Conservation (phyloP, 2,797 vertebrate species). For the Parauchenoglanis ngamensis region DNA sequence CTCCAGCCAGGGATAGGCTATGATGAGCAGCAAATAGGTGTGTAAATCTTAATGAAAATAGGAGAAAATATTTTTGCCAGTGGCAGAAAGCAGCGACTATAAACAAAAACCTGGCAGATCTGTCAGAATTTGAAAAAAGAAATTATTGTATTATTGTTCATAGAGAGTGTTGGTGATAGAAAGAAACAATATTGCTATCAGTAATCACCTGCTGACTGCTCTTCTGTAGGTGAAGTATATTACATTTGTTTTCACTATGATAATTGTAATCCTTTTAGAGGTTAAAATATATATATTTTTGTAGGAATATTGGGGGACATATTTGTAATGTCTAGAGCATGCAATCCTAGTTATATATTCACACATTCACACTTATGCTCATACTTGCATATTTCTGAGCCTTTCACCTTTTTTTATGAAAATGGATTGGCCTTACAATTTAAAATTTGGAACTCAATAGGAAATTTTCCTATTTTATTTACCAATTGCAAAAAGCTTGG, state of each 20-base stretch:
- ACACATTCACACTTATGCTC: background rate
- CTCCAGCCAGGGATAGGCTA: background rate
- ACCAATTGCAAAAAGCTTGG: background rate
- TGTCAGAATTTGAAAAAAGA: background rate
- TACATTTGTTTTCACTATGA: background rate
- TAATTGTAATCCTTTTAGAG: background rate
- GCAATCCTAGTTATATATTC: background rate
- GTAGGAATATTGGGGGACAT: background rate
- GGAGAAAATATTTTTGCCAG: background rate
- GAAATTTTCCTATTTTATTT: background rate
- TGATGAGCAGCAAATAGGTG: background rate
- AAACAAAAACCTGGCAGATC: background rate
- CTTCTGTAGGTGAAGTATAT: background rate
- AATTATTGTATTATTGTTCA: background rate
- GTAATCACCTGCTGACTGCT: background rate
- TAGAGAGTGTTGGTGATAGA: background rate
- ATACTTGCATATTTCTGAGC: background rate
- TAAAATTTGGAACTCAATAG: background rate
- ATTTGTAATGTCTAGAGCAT: background rate
- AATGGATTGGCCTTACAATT: background rate
- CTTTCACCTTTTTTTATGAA: background rate
- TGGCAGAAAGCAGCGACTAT: background rate
- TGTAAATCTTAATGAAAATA: background rate
- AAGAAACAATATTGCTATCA: background rate
- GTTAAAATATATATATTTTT: background rate